Evolutionary conservation across 2,797 vertebrate species (phyloP).

Genomic region (Gymnoscopelus microlampas): DNA sequence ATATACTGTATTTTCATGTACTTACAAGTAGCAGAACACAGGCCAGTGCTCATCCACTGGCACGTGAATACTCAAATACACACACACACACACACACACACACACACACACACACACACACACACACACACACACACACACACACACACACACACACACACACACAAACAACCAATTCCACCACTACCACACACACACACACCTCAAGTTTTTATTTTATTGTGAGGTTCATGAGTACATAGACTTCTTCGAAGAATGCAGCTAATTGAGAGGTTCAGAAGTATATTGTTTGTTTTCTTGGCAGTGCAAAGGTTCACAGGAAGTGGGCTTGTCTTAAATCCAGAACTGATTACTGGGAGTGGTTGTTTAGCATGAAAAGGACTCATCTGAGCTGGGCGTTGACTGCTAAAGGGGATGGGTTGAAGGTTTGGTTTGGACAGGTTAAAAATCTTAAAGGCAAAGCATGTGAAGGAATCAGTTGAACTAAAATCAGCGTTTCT

Average conservation of each 20-base stretch:
- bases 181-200: not conserved
- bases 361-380: slow-evolving; percentile 35
- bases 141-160: not conserved
- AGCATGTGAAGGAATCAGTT: not conserved
- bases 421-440: slow-evolving; percentile 17
- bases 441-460: not conserved
- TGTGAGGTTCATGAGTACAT: slow-evolving; percentile 26
- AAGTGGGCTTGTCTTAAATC: slow-evolving; percentile 39
- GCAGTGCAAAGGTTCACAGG: slow-evolving; percentile 42
- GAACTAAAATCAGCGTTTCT: not conserved
- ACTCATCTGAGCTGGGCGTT: slow-evolving; percentile 33
- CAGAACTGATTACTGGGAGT: slow-evolving; percentile 48
- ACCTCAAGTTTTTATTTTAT: not conserved
- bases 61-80: no score
- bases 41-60: no score
- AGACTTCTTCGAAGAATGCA: slow-evolving; percentile 35
- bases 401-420: slow-evolving; percentile 34
- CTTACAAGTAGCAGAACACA: no score
- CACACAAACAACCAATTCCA: not conserved
- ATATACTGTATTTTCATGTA: no score
- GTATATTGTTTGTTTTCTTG: slow-evolving; percentile 25
- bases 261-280: slow-evolving; percentile 41
- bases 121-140: not conserved
- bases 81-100: not conserved
- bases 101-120: not conserved